A percentile compares a stretch with the other conserved stretches of the same genome.
Evolutionary conservation across 2,797 vertebrate genomes (phyloP).

Genomic region (Phalanger gymnotis): DNA sequence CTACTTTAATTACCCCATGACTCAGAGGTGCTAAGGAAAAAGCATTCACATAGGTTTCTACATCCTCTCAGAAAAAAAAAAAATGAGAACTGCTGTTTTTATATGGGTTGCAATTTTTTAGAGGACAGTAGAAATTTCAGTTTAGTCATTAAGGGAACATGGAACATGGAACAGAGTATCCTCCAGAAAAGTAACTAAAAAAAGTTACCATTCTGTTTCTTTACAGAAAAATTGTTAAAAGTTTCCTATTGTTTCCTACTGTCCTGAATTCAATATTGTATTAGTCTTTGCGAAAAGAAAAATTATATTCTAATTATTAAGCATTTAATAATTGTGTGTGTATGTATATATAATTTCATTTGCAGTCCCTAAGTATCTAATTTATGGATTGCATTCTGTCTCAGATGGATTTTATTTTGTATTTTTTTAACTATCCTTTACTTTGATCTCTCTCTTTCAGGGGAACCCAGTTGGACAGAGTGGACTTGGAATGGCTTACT

Average conservation of each 20-base stretch:
- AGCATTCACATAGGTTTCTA: background rate
- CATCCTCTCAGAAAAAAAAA: background rate
- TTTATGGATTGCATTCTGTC: constrained; percentile 30
- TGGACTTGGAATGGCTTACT: constrained; percentile 98
- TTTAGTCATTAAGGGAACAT: constrained; percentile 10
- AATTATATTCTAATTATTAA: constrained; percentile 44
- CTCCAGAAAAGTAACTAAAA: constrained; percentile 33
- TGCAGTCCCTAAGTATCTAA: constrained; percentile 1
- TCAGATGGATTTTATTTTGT: background rate
- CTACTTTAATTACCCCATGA: background rate
- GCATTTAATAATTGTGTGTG: constrained; percentile 18
- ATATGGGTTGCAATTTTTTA: constrained; percentile 42
- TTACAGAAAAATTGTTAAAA: constrained; percentile 39
- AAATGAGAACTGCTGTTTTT: constrained; percentile 15
- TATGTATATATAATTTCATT: constrained; percentile 30
- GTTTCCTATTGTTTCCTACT: background rate
- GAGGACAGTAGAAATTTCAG: background rate
- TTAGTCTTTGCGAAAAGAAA: constrained; percentile 20
- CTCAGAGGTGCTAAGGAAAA: background rate
- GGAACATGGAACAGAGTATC: background rate
- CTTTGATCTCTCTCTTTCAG: constrained; percentile 82
- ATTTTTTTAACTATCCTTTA: constrained; percentile 26
- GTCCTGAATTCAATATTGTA: constrained; percentile 2
- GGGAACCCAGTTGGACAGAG: constrained; percentile 99
- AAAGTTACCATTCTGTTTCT: constrained; percentile 14